phyloP scores from a whole-genome alignment of 1,140 invertebrate genomes.

The Zaprionus capensis region DNA sequence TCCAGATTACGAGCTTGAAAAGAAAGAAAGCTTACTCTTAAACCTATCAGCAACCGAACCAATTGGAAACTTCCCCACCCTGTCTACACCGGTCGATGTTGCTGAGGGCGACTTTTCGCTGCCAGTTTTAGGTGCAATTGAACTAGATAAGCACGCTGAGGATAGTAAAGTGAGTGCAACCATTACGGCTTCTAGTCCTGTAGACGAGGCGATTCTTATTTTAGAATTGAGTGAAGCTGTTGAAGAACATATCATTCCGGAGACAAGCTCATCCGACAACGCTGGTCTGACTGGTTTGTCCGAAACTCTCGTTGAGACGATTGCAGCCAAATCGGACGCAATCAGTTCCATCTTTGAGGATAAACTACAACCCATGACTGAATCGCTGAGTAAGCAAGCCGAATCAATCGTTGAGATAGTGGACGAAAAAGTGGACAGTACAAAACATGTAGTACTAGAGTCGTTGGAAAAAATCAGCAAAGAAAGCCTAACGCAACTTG shows the following conservation, averaged over 20 bases:
- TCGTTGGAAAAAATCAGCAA: conserved; percentile 44
- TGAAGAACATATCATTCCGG: conserved; percentile 49
- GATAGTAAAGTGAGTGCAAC: conserved; percentile 37
- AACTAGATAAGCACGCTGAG: conserved; percentile 51
- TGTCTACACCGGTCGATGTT: conserved; percentile 76
- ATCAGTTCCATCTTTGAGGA: conserved; percentile 32
- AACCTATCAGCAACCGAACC: conserved; percentile 25
- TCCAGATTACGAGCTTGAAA: conserved; percentile 12
- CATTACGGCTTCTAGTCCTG: conserved; percentile 71
- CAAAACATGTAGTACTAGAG: conserved; percentile 31
- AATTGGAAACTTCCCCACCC: conserved; percentile 55
- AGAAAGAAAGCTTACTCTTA: conserved; percentile 13
- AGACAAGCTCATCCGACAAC: conserved; percentile 6
- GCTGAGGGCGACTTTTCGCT: conserved; percentile 68
- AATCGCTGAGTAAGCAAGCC: conserved; percentile 25
- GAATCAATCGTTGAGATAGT: conserved; percentile 21
- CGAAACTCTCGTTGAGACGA: conserved; percentile 16
- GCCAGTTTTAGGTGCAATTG: neutral
- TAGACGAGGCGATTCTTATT: conserved; percentile 60
- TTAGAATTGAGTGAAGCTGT: conserved; percentile 23
- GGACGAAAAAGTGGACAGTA: conserved; percentile 33
- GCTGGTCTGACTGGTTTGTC: conserved; percentile 13
- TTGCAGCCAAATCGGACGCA: conserved; percentile 30
- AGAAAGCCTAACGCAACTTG: conserved; percentile 43
- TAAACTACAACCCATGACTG: conserved; percentile 28